Conservation (phyloP, 2,797 vertebrate genomes). For the Tragopan temminckii region DNA sequence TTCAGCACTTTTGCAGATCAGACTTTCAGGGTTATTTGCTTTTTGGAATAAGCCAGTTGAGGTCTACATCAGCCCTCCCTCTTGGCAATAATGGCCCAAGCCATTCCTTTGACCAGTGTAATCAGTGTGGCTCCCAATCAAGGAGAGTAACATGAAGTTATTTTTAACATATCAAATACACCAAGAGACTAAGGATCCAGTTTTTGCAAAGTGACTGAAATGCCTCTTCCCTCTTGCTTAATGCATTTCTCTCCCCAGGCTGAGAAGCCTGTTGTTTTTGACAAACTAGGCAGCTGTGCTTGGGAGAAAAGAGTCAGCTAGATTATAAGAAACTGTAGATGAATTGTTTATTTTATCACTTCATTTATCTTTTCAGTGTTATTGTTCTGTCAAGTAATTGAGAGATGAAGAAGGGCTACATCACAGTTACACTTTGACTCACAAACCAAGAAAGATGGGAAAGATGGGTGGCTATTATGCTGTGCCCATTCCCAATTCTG, state of each 20-base stretch:
- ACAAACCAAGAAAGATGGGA: neutral
- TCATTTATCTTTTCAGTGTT: neutral
- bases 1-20: slow-evolving; percentile 25
- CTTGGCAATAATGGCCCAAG: neutral
- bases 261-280: neutral
- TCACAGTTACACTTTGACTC: neutral
- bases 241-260: neutral
- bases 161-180: neutral
- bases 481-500: neutral
- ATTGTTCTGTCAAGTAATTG: slow-evolving; percentile 12
- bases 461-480: neutral
- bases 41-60: slow-evolving; percentile 6
- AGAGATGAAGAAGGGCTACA: slow-evolving; percentile 4
- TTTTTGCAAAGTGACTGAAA: neutral
- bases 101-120: neutral
- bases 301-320: neutral
- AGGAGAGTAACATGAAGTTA: neutral
- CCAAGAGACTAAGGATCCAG: neutral
- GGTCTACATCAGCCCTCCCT: neutral
- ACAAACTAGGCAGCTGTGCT: neutral
- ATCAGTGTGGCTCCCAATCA: neutral
- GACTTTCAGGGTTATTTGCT: slow-evolving; percentile 14
- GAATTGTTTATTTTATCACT: slow-evolving; percentile 46
- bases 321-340: slow-evolving; percentile 13
- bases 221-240: neutral